Conservation (phyloP, 2,797 vertebrate species). For the Caiman crocodilus region DNA sequence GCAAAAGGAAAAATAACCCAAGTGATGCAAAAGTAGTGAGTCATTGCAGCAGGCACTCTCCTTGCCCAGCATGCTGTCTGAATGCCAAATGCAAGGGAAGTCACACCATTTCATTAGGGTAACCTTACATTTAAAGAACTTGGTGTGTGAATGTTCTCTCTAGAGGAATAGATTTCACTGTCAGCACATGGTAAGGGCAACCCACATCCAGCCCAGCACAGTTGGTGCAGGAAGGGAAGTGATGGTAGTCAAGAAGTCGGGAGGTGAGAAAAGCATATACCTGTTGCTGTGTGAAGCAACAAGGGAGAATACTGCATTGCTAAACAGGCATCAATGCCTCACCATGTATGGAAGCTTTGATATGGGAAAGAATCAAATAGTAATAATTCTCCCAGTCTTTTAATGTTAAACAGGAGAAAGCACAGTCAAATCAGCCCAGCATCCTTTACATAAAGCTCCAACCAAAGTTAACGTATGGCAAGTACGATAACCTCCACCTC, state of each 20-base stretch:
- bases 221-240: background rate
- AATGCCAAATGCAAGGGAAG: slow-evolving; percentile 44
- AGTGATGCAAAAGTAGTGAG: background rate
- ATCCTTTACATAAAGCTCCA: background rate
- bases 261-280: background rate
- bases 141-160: background rate
- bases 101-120: slow-evolving; percentile 42
- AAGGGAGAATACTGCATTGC: background rate
- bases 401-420: background rate
- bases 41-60: slow-evolving; percentile 27
- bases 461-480: background rate
- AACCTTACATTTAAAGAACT: slow-evolving; percentile 44
- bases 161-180: background rate
- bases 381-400: background rate
- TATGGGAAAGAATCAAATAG: background rate
- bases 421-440: background rate
- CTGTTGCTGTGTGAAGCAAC: background rate
- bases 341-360: background rate
- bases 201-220: background rate
- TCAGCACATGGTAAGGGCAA: background rate
- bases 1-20: background rate
- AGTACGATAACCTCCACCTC: background rate
- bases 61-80: slow-evolving; percentile 27
- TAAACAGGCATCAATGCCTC: background rate
- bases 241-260: background rate